Base-by-base conservation (phyloP, 1,140 invertebrate genomes). In the Phthorimaea operculella region DNA sequence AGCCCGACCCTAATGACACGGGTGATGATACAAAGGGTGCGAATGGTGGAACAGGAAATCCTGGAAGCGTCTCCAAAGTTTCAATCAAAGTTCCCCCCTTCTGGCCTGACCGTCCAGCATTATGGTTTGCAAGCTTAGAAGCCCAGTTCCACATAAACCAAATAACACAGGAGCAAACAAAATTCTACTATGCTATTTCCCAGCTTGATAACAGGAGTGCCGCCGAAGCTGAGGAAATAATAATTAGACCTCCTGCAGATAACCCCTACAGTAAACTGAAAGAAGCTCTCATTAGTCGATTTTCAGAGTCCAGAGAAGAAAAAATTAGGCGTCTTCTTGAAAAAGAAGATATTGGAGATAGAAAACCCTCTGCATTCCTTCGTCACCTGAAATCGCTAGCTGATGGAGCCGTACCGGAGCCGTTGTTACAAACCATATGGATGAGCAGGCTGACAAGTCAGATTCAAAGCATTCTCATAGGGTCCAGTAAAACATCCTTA, bases 101-200 rank as follows among this genome's bases (percentile, higher is more conserved):
- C 18, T 50, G 47, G 45, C 28, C 16, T 3, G 9, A 42, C 39
- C 11, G 14, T 12, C 54, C 54, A 28, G 47, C 3, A 9, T 10
- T 48, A 21, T 54, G 53, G 53, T 54, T 54, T 14, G 53, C 44
- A 8, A 45, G 14, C 6, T 21, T 55, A 1, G 54, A 55, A 16
- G 47, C 54, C 28, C 47, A 50, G 6, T 55, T 55, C n/a, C 11
- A 12, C 16, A 18, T 50, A 8, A 39, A 49, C 14, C 17, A n/a
- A 4, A 39, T 55, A 9, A 55, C 45, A 39, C 11, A 18, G 14
- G 45, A 55, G 5, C 1, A 10, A 28, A 55, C 47, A 9, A 55
- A 55, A 55, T 55, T 45, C 9, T 39, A 50, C 28, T 33, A 50
- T 50, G 34, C 18, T 10, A 21, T 55, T 14, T 12, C 45, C 5